Base-by-base conservation (phyloP, 2,797 vertebrate genomes). In the Synanceia verrucosa region DNA sequence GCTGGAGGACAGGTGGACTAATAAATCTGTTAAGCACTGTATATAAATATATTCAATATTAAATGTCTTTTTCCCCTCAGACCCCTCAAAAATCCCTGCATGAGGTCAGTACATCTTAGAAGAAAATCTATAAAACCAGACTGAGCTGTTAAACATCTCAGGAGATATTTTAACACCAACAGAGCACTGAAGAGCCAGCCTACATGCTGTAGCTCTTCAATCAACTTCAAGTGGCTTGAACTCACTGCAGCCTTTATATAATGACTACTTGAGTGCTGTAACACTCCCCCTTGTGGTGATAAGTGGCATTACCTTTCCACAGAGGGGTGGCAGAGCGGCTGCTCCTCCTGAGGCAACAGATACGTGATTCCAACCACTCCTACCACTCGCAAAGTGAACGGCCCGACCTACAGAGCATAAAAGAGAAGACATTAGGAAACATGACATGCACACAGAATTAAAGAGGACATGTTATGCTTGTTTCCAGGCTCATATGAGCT, bases 331-430 rank as follows among this genome's bases (percentile, higher is more conserved):
- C 96, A 97, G 74, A 99, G 94, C 3, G 98, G 98, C 83, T 97
- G 94, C 77, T 99, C 98, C 88, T 99, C 98, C 89, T 99, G 98
- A 85, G 97, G 98, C 89, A 99, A 85, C 78, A 99, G 93, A 88
- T 99, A 99, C 0, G 97, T 98, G 84, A 99, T 99, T 51, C 98
- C 98, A 73, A 98, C 97, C 50, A 98, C 97, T 44, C 97, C 98
- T 21, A 99, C 97, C 87, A 99, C 98, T 52, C 98, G 96, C 87
- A 99, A 70, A 70, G 97, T 99, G 92, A 99, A 99, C 0, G 98
- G 97, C 76, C 97, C 97, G 33, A 97, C 97, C 98, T 99, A 48
- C 39, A 82, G 75, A 26, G 8, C 70, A 44, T 26, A 26, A 39
- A 11, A 26, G 13, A 44, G 4, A 18, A 39, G n/a, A 70, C 47